Evolutionary conservation across 1,140 invertebrate species (phyloP).

Genomic region (Drosophila guanche): DNA sequence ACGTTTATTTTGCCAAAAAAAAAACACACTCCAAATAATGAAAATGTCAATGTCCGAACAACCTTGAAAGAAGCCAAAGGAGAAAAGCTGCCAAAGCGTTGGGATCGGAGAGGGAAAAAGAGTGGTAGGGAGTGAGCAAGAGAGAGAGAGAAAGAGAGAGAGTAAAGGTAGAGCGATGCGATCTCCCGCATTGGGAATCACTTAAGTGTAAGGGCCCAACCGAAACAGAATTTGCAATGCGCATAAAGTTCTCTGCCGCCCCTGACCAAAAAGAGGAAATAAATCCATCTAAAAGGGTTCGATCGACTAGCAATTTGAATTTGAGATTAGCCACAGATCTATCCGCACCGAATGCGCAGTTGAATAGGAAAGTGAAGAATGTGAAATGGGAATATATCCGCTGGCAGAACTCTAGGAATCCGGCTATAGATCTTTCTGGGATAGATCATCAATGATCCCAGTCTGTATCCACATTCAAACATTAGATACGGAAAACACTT

Average conservation of each 20-base stretch:
- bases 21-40: slow-evolving; percentile 59
- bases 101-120: slow-evolving; percentile 38
- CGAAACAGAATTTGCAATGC: slow-evolving; percentile 61
- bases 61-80: slow-evolving; percentile 83
- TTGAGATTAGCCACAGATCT: slow-evolving; percentile 18
- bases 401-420: not conserved
- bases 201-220: slow-evolving; percentile 62
- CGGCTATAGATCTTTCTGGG: too few species aligned
- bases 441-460: too few species aligned
- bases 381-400: not conserved
- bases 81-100: slow-evolving; percentile 66
- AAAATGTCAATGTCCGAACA: slow-evolving; percentile 83
- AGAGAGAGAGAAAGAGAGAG: slow-evolving; percentile 25
- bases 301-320: slow-evolving; percentile 30
- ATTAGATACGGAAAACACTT: too few species aligned
- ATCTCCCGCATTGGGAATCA: slow-evolving; percentile 49
- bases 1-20: slow-evolving; percentile 60
- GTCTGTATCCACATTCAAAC: too few species aligned
- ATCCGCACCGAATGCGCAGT: slow-evolving; percentile 15
- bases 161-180: slow-evolving; percentile 17
- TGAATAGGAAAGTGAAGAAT: slow-evolving; percentile 34
- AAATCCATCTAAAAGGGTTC: slow-evolving; percentile 27
- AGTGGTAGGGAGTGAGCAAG: slow-evolving; percentile 5
- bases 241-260: slow-evolving; percentile 53
- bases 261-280: slow-evolving; percentile 16